Evolutionary conservation across 2,797 vertebrate genomes (phyloP), one percentile per base, ranked within the genome.

Genomic region (Anguilla pacifica): DNA sequence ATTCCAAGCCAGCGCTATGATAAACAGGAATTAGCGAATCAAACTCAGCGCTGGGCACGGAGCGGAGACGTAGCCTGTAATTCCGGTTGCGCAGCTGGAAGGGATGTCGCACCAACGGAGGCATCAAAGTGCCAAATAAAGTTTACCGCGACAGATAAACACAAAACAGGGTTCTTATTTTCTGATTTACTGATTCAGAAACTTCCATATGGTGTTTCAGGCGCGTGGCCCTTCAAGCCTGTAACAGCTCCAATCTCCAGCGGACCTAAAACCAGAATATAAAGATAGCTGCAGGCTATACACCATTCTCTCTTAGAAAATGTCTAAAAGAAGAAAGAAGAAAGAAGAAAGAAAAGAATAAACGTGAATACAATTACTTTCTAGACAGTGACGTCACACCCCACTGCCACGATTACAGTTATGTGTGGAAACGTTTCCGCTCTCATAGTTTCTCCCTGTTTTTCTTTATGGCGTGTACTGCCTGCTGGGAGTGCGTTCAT

Each of bases 21-120:
- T 89, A 87, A 89, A 87, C 83, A 87, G 57, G 81, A 79, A 89
- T 89, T 85, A 89, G 59, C 10, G 83, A 89, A 87, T 89, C 84
- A 67, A 64, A 82, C 86, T 82, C 39, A 84, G 87, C 46, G 74
- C 49, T 25, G 57, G 74, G 81, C 59, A 15, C 35, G 39, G 74
- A 55, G 49, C 28, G 49, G 83, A 11, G 61, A 25, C n/a, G 43
- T 91, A 53, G 51, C 51, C 51, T 53, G 39, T 74, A 74, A 74
- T 74, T 74, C 13, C 0, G 39, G 39, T 3, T 4, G 7, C 43
- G 17, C 35, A 22, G 77, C 17, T 19, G 77, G 43, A 9, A 35
- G 17, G 77, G 39, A 6, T 22, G 39, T 46, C 39, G 39, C 74
- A 79, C 39, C 17, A 13, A 79, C 22, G 31, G 17, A 19, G 13